Evolutionary conservation across 2,888 invertebrate genomes (phyloP), one percentile per base, ranked within the genome.

Genomic region (Cylindroiulus punctatus): DNA sequence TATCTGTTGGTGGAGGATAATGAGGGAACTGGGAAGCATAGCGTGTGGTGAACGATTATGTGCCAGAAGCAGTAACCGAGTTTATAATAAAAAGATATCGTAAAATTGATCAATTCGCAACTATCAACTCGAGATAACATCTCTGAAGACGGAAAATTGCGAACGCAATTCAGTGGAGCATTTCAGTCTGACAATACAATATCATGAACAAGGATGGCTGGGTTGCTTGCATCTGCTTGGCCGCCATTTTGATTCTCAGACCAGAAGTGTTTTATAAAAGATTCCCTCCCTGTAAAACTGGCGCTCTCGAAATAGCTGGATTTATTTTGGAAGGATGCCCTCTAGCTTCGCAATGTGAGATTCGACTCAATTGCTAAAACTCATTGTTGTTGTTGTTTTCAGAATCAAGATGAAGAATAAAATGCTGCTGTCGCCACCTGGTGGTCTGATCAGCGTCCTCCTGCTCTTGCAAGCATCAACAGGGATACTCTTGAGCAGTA

Each of bases 351-450:
- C 14, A 65, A 65, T 22, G 7, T 12, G 65, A 52, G 52, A 65
- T 65, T 12, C 12, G n/a, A 65, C 10, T 65, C 22, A 22, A 26
- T 65, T 22, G 26, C 65, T 65, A 65, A 65, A 22, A 65, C n/a
- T 65, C 7, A 22, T 10, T 26, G 12, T 26, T 36, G 3, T 65
- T 26, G 1, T 65, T 22, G 26, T 7, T 65, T 65, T 26, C 65
- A 65, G 65, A 65, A 65, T 65, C 65, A 65, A 65, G 65, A 65
- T 65, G 65, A 65, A 65, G 65, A 65, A 26, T 26, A 65, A 65
- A 65, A 65, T 65, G 65, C 22, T 22, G 22, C 10, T 26, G 65
- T 22, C 65, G 3, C 65, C 65, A 26, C 65, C 10, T 22, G 65
- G 65, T 65, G 22, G 65, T 10, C 0, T 26, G 65, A 12, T 65